Evolutionary conservation across 2,113 vertebrate species (phyloP).

Genomic region (Ia io): DNA sequence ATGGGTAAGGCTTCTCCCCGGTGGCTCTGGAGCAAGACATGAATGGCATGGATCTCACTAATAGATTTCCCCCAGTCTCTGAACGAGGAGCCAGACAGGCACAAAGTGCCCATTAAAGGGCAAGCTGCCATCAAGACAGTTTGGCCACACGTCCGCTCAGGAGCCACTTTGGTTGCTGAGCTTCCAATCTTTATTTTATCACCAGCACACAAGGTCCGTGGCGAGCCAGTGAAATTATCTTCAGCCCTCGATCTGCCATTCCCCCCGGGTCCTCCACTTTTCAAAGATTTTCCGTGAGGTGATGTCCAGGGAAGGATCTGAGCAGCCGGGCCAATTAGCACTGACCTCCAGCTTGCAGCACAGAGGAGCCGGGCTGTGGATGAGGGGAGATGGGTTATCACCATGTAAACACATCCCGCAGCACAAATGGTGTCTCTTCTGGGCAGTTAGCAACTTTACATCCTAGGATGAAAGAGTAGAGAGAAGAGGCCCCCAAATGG

Average conservation of each 20-base stretch:
- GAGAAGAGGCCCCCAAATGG: not conserved
- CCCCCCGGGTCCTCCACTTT: not conserved
- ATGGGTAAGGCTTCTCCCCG: slow-evolving; percentile 72
- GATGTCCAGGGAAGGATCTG: not conserved
- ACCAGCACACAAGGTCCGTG: slow-evolving; percentile 24
- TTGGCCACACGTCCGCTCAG: not conserved
- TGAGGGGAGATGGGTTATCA: not conserved
- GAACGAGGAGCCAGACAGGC: slow-evolving; percentile 64
- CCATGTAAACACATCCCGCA: not conserved
- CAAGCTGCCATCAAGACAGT: not conserved
- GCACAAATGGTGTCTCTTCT: not conserved
- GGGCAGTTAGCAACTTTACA: not conserved
- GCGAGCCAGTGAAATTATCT: slow-evolving; percentile 17
- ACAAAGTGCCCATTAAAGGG: slow-evolving; percentile 59
- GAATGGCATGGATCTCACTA: slow-evolving; percentile 47
- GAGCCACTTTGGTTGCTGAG: slow-evolving; percentile 18
- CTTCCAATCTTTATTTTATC: slow-evolving; percentile 34
- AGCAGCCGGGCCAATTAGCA: slow-evolving; percentile 40
- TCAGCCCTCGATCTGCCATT: not conserved
- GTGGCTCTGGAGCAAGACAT: slow-evolving; percentile 60
- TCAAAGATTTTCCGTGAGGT: not conserved
- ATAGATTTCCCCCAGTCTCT: slow-evolving; percentile 66
- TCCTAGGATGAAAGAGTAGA: not conserved
- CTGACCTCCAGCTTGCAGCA: slow-evolving; percentile 5
- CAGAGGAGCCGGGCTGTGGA: not conserved